A percentile compares a stretch with the other conserved stretches of the same genome.
Evolutionary conservation across 2,797 vertebrate genomes (phyloP).

Genomic region (Myotis daubentonii): DNA sequence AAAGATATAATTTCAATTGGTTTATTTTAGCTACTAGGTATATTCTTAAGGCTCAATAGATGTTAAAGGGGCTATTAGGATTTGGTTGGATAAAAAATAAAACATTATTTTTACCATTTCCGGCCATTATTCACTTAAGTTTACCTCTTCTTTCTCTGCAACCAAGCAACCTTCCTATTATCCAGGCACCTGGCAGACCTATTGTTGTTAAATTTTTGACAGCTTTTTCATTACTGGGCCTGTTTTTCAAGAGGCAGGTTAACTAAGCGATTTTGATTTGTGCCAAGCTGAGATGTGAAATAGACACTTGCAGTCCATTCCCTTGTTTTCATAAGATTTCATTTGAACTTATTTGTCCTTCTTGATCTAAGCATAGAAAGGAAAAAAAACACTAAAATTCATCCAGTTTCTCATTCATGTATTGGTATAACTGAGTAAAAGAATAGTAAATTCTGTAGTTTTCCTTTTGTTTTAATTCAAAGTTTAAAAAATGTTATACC

Average conservation of each 20-base stretch:
- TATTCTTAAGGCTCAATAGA: not conserved
- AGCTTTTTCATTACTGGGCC: slow-evolving; percentile 59
- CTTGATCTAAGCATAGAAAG: slow-evolving; percentile 62
- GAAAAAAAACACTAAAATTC: not conserved
- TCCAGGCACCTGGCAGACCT: slow-evolving; percentile 14
- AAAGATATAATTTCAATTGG: slow-evolving; percentile 30
- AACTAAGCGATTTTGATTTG: slow-evolving; percentile 71
- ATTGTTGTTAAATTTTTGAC: slow-evolving; percentile 62
- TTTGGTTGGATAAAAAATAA: slow-evolving; percentile 8
- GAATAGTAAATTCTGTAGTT: not conserved
- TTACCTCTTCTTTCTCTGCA: slow-evolving; percentile 47
- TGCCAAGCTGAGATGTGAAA: slow-evolving; percentile 40
- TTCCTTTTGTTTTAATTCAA: not conserved
- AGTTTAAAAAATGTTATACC: not conserved
- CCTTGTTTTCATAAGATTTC: slow-evolving; percentile 67
- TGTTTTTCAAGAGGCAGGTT: slow-evolving; percentile 67
- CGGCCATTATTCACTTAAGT: not conserved
- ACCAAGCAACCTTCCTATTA: slow-evolving; percentile 52
- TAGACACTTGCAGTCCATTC: slow-evolving; percentile 59
- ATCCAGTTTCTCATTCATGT: slow-evolving; percentile 10
- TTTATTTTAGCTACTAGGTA: not conserved
- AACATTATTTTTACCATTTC: slow-evolving; percentile 46
- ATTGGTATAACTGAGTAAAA: not conserved
- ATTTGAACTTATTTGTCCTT: slow-evolving; percentile 56
- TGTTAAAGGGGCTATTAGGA: not conserved